Evolutionary conservation across 2,113 vertebrate genomes (phyloP).

Genomic region (Tenrec ecaudatus): DNA sequence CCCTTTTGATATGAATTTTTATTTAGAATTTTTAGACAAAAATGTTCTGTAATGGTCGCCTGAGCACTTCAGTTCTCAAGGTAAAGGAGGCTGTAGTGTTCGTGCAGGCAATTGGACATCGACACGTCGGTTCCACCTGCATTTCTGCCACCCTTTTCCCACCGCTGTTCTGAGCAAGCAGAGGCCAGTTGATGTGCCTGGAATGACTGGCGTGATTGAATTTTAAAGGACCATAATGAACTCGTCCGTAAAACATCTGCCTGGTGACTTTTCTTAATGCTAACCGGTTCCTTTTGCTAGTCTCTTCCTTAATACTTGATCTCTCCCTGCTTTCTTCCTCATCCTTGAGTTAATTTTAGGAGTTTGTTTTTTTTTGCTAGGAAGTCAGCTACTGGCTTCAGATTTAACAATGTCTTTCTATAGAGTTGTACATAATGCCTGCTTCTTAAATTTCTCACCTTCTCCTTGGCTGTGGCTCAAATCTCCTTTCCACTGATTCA

Average conservation of each 20-base stretch:
- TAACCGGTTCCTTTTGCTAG: not conserved
- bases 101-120: not conserved
- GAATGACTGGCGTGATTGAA: not conserved
- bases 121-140: not conserved
- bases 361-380: not conserved
- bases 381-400: not conserved
- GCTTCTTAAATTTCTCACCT: not conserved
- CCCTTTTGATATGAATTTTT: not conserved
- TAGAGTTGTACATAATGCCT: not conserved
- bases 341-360: slow-evolving; percentile 4
- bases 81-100: not conserved
- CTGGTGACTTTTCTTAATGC: not conserved
- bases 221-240: not conserved
- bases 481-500: not conserved
- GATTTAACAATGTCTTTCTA: not conserved
- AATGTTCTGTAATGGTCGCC: not conserved
- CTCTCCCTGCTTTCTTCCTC: not conserved
- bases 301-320: not conserved
- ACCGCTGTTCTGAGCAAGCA: not conserved
- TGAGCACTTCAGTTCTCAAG: not conserved
- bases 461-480: not conserved
- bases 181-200: not conserved
- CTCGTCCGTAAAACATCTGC: not conserved
- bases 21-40: not conserved
- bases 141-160: not conserved